phyloP scores from a whole-genome alignment of 1,140 invertebrate genomes.

The Drosophila willistoni region DNA sequence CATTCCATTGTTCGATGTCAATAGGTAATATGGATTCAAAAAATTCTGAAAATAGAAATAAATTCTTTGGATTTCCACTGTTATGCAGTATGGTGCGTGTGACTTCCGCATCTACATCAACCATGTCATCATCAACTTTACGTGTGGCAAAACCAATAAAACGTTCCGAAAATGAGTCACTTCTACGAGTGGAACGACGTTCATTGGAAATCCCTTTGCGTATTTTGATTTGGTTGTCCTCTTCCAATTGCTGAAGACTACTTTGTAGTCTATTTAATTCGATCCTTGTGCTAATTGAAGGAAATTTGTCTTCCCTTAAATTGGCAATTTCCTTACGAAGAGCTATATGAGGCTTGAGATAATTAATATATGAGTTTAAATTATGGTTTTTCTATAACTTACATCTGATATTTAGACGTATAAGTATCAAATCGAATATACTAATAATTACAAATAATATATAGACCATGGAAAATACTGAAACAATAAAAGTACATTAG shows the following conservation, averaged over 20 bases:
- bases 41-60: conserved; percentile 34
- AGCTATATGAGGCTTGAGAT: background rate
- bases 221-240: background rate
- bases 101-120: conserved; percentile 3
- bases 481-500: background rate
- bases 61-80: conserved; percentile 37
- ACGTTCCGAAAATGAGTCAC: background rate
- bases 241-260: background rate
- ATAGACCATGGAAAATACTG: conserved; percentile 40
- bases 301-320: background rate
- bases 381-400: conserved; percentile 1
- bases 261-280: background rate
- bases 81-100: conserved; percentile 30
- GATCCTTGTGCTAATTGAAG: background rate
- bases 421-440: conserved; percentile 37
- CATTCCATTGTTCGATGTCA: conserved; percentile 27
- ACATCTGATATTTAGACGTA: conserved; percentile 38
- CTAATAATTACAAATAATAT: conserved; percentile 37
- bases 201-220: background rate
- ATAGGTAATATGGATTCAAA: conserved; percentile 39
- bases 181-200: background rate
- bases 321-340: background rate
- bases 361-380: too few species aligned
- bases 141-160: conserved; percentile 14
- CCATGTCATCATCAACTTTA: background rate